These are phyloP conservation scores for Panagrolaimus sp. DNA, from an alignment of 1,140 invertebrate species.

Conservation along the genomic window DNA sequence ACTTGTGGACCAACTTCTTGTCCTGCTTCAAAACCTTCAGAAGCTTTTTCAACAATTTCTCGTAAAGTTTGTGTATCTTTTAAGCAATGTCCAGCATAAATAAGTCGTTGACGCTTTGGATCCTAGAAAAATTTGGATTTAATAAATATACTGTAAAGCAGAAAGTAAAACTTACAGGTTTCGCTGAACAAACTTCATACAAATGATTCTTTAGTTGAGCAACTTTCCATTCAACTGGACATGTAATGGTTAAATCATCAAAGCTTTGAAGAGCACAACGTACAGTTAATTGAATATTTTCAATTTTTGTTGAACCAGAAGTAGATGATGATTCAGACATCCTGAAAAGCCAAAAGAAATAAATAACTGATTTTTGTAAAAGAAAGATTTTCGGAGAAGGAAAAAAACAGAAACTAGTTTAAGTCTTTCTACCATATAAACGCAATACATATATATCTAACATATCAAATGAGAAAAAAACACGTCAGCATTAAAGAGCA, in stretches of 20 bases:
- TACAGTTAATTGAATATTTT: background rate
- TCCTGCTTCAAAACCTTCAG: background rate
- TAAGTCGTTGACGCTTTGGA: constrained; percentile 19
- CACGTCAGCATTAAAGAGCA: constrained; percentile 13
- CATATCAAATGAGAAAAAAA: background rate
- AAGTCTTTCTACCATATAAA: too few species aligned
- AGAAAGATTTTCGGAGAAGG: too few species aligned
- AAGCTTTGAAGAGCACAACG: constrained; percentile 12
- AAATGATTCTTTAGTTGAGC: constrained; percentile 20
- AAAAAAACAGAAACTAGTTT: too few species aligned
- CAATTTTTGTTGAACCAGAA: background rate
- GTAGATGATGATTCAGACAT: constrained; percentile 5
- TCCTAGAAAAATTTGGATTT: constrained; percentile 4
- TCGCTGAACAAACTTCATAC: background rate
- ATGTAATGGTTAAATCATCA: background rate
- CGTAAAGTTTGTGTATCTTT: constrained; percentile 18
- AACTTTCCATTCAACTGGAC: constrained; percentile 15
- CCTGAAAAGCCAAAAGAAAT: background rate
- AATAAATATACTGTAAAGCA: background rate
- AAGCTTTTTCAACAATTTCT: constrained; percentile 13
- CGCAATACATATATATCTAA: too few species aligned
- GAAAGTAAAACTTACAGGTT: constrained; percentile 20
- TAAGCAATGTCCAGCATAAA: constrained; percentile 24
- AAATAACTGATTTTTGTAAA: too few species aligned
- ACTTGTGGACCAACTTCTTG: constrained; percentile 17